Conservation (phyloP, 2,888 invertebrate species). For the Elmis aenea region DNA sequence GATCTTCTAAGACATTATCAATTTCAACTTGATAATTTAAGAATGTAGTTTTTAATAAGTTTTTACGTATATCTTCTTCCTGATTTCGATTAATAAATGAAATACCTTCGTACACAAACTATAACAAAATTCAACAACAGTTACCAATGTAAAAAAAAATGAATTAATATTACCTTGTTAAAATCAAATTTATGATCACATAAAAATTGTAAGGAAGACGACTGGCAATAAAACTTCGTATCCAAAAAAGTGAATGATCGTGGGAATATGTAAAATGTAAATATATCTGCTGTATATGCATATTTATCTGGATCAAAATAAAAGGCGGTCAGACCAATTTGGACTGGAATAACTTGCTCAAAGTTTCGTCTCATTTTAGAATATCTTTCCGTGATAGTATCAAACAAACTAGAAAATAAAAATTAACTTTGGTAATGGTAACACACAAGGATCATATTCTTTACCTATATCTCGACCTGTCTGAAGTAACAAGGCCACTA, state of each 20-base stretch:
- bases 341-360: constrained; percentile 56
- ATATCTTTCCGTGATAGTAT: constrained; percentile 53
- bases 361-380: constrained; percentile 48
- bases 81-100: constrained; percentile 60
- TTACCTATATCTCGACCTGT: constrained; percentile 34
- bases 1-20: constrained; percentile 42
- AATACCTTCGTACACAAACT: constrained; percentile 66
- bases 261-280: constrained; percentile 67
- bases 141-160: too few species aligned
- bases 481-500: constrained; percentile 51
- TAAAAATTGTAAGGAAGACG: constrained; percentile 60
- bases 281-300: constrained; percentile 56
- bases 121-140: too few species aligned
- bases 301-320: constrained; percentile 54
- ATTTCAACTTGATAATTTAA: constrained; percentile 32
- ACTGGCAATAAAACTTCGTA: constrained; percentile 58
- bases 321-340: constrained; percentile 67
- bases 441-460: background rate
- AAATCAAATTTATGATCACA: constrained; percentile 63
- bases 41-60: constrained; percentile 22
- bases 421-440: background rate
- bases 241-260: constrained; percentile 58
- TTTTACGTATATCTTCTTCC: constrained; percentile 38
- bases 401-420: constrained; percentile 54
- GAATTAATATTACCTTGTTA: too few species aligned